These are phyloP conservation scores for Phyllostomus discolor DNA, from an alignment of 2,113 vertebrate species.

Conservation along the genomic window DNA sequence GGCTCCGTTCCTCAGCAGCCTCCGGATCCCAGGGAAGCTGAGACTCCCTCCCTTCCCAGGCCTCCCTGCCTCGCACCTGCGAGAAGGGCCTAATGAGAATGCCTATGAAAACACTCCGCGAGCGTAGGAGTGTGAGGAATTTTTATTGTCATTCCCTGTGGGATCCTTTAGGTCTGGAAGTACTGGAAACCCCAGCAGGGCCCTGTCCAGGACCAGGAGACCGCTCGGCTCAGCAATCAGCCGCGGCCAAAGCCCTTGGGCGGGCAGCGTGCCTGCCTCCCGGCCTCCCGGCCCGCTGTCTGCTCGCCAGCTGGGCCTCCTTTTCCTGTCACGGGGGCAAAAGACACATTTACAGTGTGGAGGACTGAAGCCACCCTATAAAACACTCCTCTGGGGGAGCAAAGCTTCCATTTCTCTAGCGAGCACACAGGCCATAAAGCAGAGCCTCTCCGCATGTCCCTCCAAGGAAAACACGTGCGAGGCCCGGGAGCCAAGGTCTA, in stretches of 20 bases:
- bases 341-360: background rate
- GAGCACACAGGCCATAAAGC: background rate
- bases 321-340: background rate
- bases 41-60: background rate
- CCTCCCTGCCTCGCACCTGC: background rate
- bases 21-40: background rate
- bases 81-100: background rate
- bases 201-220: background rate
- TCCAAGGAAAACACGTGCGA: conserved; percentile 56
- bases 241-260: background rate
- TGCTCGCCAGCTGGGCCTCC: background rate
- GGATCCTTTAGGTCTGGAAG: background rate
- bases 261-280: background rate
- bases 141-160: conserved; percentile 34
- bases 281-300: background rate
- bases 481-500: background rate
- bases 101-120: background rate
- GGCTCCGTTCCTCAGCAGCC: background rate
- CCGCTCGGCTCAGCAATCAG: background rate
- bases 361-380: background rate
- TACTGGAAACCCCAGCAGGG: background rate
- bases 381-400: conserved; percentile 8
- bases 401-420: background rate
- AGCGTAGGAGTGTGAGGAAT: background rate
- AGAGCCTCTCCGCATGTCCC: background rate